Evolutionary conservation across 2,113 vertebrate genomes (phyloP).

Genomic region (Scartelaos histophorus): DNA sequence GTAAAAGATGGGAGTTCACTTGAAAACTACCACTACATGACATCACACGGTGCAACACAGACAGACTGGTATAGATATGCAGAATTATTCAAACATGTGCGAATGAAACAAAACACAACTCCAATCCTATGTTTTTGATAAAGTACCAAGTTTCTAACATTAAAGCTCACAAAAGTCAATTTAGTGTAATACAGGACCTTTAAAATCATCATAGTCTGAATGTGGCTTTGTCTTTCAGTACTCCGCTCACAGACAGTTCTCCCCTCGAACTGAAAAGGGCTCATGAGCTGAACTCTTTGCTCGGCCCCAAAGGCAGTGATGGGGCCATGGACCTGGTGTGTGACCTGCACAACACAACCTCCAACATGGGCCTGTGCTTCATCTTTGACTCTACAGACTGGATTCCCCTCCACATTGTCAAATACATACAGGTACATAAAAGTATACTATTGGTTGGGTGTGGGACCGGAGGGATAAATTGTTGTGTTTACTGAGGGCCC

Average conservation of each 20-base stretch:
- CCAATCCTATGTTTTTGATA: too few relatives aligned
- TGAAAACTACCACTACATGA: too few relatives aligned
- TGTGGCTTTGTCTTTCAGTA: constrained; percentile 44
- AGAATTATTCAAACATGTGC: too few relatives aligned
- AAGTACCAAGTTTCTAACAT: too few relatives aligned
- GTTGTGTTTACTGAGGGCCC: too few relatives aligned
- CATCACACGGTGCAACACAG: too few relatives aligned
- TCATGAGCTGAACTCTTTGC: constrained; percentile 75
- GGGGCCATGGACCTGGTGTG: constrained; percentile 76
- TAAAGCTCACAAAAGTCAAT: too few relatives aligned
- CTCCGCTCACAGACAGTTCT: constrained; percentile 47
- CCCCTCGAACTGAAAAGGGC: constrained; percentile 77
- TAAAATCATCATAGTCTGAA: background rate
- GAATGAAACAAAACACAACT: too few relatives aligned
- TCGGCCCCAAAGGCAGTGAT: constrained; percentile 76
- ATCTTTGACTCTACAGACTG: constrained; percentile 61
- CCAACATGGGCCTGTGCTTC: constrained; percentile 80
- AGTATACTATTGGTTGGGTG: background rate
- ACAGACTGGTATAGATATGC: too few relatives aligned
- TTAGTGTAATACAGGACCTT: too few relatives aligned
- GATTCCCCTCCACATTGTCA: constrained; percentile 71
- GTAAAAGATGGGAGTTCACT: too few relatives aligned
- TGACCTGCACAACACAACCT: constrained; percentile 84
- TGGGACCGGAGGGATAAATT: too few relatives aligned
- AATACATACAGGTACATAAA: constrained; percentile 68